Percentiles rank a stretch among this genome's conserved stretches.
Conservation (phyloP, 1,140 invertebrate genomes). For the Panulirus ornatus region DNA sequence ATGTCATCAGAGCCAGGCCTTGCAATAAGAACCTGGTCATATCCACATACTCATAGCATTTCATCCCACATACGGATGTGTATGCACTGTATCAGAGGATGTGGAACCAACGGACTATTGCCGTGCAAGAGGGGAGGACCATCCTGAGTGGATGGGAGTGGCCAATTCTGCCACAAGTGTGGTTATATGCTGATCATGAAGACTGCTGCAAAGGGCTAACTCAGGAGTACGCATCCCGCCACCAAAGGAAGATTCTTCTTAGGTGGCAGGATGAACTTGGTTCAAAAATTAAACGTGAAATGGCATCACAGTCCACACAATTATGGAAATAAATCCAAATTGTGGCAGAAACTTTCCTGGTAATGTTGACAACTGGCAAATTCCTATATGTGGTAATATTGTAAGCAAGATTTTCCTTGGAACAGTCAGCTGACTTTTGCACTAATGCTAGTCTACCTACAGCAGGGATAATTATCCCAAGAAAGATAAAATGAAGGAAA, state of each 20-base stretch:
- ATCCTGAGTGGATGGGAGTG: slow-evolving; percentile 27
- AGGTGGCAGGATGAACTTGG: slow-evolving; percentile 42
- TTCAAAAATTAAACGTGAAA: not conserved
- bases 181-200: slow-evolving; percentile 39
- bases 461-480: slow-evolving; percentile 46
- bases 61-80: not conserved
- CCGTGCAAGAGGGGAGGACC: slow-evolving; percentile 7
- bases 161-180: slow-evolving; percentile 41
- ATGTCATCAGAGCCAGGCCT: slow-evolving; percentile 1
- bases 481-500: slow-evolving; percentile 29
- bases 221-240: slow-evolving; percentile 69
- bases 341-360: slow-evolving; percentile 3
- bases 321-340: not conserved
- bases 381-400: slow-evolving; percentile 15
- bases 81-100: not conserved
- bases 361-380: not conserved
- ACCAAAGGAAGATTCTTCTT: slow-evolving; percentile 49
- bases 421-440: slow-evolving; percentile 24
- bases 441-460: slow-evolving; percentile 58
- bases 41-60: not conserved
- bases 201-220: slow-evolving; percentile 31
- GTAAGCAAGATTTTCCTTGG: slow-evolving; percentile 28
- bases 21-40: slow-evolving; percentile 8
- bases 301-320: slow-evolving; percentile 7
- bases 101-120: not conserved